Conservation (phyloP, 2,888 invertebrate species). For the Leptinotarsa haldemani region DNA sequence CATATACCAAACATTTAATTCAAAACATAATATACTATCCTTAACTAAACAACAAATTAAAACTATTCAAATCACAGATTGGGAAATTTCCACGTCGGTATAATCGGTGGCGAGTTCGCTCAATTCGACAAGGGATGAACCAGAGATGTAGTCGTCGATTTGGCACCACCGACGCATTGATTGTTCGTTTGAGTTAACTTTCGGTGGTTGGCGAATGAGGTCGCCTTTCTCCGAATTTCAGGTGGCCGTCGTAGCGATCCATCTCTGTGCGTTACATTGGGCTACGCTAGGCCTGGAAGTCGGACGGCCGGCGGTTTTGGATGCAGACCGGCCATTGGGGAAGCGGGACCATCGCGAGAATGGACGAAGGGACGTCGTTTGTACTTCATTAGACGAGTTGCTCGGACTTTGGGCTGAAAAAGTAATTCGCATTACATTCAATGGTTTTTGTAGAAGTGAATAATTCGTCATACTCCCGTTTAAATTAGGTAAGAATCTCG, state of each 20-base stretch:
- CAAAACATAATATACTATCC: neutral
- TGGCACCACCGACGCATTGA: conserved; percentile 6
- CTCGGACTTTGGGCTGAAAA: conserved; percentile 62
- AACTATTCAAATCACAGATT: conserved; percentile 52
- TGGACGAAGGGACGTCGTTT: conserved; percentile 61
- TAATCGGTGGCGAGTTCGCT: conserved; percentile 56
- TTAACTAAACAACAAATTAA: neutral
- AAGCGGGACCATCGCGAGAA: conserved; percentile 62
- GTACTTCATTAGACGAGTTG: conserved; percentile 63
- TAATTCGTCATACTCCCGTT: too few relatives aligned
- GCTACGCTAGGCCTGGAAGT: conserved; percentile 56
- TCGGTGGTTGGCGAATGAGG: conserved; percentile 30
- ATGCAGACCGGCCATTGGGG: conserved; percentile 53
- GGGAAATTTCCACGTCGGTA: conserved; percentile 53
- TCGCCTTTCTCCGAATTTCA: conserved; percentile 56
- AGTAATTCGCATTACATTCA: too few relatives aligned
- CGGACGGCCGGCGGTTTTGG: conserved; percentile 46
- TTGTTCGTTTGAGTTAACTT: neutral
- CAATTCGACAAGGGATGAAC: conserved; percentile 57
- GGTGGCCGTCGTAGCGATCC: conserved; percentile 62
- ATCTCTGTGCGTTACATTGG: conserved; percentile 55
- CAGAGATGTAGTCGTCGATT: conserved; percentile 53
- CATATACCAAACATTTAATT: conserved; percentile 8
- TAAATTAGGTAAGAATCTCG: too few relatives aligned
- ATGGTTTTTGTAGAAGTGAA: too few relatives aligned